phyloP scores from a whole-genome alignment of 2,888 invertebrate genomes.

The Leptopilina drosophilae region DNA sequence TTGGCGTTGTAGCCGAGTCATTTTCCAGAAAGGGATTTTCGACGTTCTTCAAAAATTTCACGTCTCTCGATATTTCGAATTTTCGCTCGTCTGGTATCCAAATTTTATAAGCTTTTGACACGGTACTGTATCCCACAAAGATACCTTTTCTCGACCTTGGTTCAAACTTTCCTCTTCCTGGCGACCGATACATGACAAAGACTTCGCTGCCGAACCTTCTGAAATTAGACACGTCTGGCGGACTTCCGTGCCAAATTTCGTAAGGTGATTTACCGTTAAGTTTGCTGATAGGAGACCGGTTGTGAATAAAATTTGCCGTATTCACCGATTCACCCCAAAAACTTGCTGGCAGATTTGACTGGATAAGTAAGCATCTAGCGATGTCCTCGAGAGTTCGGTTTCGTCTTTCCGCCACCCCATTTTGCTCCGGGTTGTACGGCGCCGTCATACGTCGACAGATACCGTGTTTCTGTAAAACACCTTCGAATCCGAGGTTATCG shows the following conservation, averaged over 20 bases:
- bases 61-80: conserved; percentile 35
- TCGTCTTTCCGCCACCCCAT: conserved; percentile 37
- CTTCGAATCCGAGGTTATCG: conserved; percentile 40
- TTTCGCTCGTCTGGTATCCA: conserved; percentile 32
- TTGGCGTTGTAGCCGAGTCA: neutral
- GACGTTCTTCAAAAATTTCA: conserved; percentile 19
- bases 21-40: neutral
- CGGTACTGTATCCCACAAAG: conserved; percentile 36
- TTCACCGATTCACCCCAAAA: neutral
- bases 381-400: conserved; percentile 40
- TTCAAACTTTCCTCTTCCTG: neutral
- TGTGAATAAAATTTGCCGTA: conserved; percentile 16
- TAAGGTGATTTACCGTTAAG: neutral
- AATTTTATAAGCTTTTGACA: conserved; percentile 39
- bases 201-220: too few species aligned
- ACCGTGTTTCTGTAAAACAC: conserved; percentile 8
- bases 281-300: neutral
- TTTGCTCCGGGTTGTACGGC: conserved; percentile 45
- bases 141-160: conserved; percentile 28
- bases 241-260: neutral
- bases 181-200: too few species aligned
- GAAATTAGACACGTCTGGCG: neutral
- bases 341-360: conserved; percentile 13
- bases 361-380: conserved; percentile 33
- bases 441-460: conserved; percentile 34